Conservation (phyloP, 2,113 vertebrate genomes). For the Gobiocypris rarus region DNA sequence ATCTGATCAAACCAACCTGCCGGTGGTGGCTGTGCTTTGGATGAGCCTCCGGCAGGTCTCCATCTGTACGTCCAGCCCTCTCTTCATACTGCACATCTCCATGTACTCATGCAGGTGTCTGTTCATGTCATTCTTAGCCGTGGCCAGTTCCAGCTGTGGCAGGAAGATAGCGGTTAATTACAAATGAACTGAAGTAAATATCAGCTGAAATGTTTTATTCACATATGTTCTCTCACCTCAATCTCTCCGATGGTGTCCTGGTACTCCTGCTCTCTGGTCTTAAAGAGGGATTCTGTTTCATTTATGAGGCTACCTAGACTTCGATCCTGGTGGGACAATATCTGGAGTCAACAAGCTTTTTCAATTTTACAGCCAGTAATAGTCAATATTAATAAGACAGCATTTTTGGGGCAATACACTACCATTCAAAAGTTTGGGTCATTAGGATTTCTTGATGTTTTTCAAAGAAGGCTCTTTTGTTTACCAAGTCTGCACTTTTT, state of each 20-base stretch:
- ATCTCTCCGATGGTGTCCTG: slow-evolving; percentile 97
- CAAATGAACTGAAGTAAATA: background rate
- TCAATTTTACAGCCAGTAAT: background rate
- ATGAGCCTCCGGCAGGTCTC: slow-evolving; percentile 88
- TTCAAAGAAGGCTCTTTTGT: background rate
- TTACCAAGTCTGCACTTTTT: background rate
- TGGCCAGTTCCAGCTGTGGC: slow-evolving; percentile 86
- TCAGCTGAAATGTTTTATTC: background rate
- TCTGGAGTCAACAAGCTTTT: background rate
- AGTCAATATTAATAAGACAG: background rate
- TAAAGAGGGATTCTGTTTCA: slow-evolving; percentile 94
- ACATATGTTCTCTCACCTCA: slow-evolving; percentile 77
- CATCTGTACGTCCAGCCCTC: slow-evolving; percentile 91
- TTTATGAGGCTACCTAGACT: slow-evolving; percentile 94
- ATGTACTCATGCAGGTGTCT: slow-evolving; percentile 93
- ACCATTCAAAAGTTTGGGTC: background rate
- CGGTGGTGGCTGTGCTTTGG: slow-evolving; percentile 73
- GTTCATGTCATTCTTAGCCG: slow-evolving; percentile 93
- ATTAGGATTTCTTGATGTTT: background rate
- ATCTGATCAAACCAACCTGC: slow-evolving; percentile 50
- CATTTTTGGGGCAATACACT: background rate
- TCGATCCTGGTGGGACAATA: slow-evolving; percentile 77
- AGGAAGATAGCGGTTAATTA: background rate
- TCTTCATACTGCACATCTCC: slow-evolving; percentile 96
- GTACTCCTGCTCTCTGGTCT: slow-evolving; percentile 95